These are phyloP conservation scores for Oplegnathus fasciatus DNA, from an alignment of 2,113 vertebrate species.

Conservation along the genomic window DNA sequence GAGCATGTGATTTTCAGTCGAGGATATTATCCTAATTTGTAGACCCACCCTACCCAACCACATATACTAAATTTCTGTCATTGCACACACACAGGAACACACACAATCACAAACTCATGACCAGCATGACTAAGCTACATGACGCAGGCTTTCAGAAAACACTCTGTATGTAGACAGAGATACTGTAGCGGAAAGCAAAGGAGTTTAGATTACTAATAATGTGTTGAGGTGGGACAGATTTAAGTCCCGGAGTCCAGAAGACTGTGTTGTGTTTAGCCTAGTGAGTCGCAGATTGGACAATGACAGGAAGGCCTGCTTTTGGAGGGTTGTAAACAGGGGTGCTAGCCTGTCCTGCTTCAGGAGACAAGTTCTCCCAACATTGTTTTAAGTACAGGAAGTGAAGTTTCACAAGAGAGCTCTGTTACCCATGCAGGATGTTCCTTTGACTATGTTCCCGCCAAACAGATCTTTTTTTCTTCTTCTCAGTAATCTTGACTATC, in stretches of 20 bases:
- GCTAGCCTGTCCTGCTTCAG: constrained; percentile 54
- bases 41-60: not conserved
- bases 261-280: constrained; percentile 49
- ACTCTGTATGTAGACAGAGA: constrained; percentile 23
- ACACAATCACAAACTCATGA: constrained; percentile 61
- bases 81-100: constrained; percentile 10
- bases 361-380: constrained; percentile 62
- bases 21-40: constrained; percentile 10
- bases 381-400: constrained; percentile 80
- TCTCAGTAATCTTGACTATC: not conserved
- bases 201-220: constrained; percentile 24
- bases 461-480: not conserved
- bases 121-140: constrained; percentile 64
- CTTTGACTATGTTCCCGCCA: constrained; percentile 32
- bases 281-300: constrained; percentile 70
- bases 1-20: constrained; percentile 1
- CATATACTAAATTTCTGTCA: not conserved
- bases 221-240: constrained; percentile 15
- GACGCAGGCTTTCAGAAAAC: constrained; percentile 42
- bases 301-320: constrained; percentile 77
- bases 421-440: constrained; percentile 63
- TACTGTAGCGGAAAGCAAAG: constrained; percentile 31
- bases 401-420: constrained; percentile 54
- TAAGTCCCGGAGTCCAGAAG: constrained; percentile 31
- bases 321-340: constrained; percentile 66